Base-by-base conservation (phyloP, 2,888 invertebrate genomes). In the Baccha elongata region DNA sequence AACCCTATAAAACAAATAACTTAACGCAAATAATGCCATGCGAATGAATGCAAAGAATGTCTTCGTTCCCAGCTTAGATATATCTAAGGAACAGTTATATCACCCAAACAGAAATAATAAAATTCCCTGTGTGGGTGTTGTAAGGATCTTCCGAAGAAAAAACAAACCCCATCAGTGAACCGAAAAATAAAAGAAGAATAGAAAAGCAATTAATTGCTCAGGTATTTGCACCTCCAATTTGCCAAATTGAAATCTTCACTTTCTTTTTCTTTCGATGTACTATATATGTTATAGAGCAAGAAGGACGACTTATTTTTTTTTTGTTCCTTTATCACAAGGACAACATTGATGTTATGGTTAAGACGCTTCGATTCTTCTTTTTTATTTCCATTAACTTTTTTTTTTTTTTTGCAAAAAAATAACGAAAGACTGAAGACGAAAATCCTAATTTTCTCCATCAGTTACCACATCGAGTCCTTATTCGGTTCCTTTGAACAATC, bases 161-260 rank as follows among this genome's bases (percentile, higher is more conserved):
- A 48, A 60, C 3, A 62, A 37, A 52, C 26, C 35, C 29, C 17
- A n/a, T n/a, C n/a, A 52, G 17, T 42, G 44, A 68, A 53, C 48
- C 64, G 55, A 53, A 32, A 32, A 68, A 50, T 48, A 60, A 50
- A 50, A 71, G 50, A 35, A 32, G 68, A 48, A 40, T 58, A 65
- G 52, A 75, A 64, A 80, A 80, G 69, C 69, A 80, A 81, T 81
- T 75, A 81, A 81, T 75, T 75, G 80, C 75, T 65, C 48, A 75
- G 69, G 75, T 75, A 81, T 75, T 75, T 81, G 80, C 80, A 75
- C 69, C 80, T 71, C 44, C 69, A 81, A 81, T 81, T 81, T 81
- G 69, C 48, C 50, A 75, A 81, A 81, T 81, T 65, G 69, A 75
- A 81, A 81, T 75, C 65, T 69, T 21, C 69, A 64, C 69, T 74